phyloP scores from a whole-genome alignment of 2,888 invertebrate genomes.

The Nemurella pictetii region DNA sequence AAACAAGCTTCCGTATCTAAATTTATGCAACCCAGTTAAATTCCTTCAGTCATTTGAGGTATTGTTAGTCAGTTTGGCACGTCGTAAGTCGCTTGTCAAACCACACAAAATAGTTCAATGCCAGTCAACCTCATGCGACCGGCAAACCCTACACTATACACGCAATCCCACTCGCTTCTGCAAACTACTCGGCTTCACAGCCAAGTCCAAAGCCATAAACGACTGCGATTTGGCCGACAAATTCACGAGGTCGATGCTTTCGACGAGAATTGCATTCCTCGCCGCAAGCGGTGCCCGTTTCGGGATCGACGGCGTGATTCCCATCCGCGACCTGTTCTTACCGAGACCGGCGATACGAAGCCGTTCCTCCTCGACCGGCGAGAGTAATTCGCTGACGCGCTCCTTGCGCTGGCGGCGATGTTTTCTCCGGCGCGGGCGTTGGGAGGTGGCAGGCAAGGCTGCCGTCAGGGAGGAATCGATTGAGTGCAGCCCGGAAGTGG shows the following conservation, averaged over 20 bases:
- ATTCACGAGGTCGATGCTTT: not conserved
- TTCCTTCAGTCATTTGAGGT: too few species aligned
- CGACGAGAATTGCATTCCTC: not conserved
- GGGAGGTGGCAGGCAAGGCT: not conserved
- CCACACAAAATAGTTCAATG: not conserved
- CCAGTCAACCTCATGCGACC: not conserved
- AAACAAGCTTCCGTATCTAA: too few species aligned
- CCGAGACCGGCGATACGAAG: not conserved
- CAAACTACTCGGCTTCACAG: not conserved
- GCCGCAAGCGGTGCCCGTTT: not conserved
- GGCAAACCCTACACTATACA: not conserved
- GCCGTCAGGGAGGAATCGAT: not conserved
- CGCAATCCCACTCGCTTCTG: not conserved
- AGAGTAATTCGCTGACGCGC: not conserved
- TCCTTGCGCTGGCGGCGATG: not conserved
- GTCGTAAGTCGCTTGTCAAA: too few species aligned
- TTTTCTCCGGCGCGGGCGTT: not conserved
- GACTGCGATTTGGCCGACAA: not conserved
- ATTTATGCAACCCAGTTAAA: too few species aligned
- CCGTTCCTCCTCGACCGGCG: conserved; percentile 13
- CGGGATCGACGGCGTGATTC: not conserved
- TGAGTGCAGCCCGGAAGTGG: not conserved
- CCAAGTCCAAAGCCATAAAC: conserved; percentile 8
- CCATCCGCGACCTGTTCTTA: not conserved
- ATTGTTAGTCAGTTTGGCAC: not conserved